Evolutionary conservation across 2,797 vertebrate species (phyloP).

Genomic region (Falco columbarius): DNA sequence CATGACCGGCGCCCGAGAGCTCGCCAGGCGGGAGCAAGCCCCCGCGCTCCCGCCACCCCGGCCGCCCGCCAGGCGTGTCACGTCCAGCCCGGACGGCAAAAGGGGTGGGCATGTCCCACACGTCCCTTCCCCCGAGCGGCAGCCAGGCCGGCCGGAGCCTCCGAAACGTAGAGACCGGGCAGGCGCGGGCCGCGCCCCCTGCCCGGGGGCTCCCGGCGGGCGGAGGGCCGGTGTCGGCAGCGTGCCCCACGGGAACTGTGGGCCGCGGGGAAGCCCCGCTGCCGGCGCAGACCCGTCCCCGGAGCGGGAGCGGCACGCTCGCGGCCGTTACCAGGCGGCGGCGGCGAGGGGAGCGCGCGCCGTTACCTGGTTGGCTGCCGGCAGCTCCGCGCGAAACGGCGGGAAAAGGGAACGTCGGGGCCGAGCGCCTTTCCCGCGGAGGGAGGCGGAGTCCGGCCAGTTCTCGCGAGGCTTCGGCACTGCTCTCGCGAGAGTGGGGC

Average conservation of each 20-base stretch:
- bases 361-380: constrained; percentile 44
- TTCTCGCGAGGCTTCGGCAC: neutral
- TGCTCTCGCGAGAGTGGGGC: neutral
- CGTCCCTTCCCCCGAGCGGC: neutral
- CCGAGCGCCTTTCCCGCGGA: fast-evolving
- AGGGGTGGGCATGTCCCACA: neutral
- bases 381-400: neutral
- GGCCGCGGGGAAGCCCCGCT: no score
- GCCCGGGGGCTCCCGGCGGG: neutral
- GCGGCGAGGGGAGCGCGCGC: neutral
- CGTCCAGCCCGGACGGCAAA: neutral
- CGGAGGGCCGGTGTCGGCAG: fast-evolving
- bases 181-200: fast-evolving
- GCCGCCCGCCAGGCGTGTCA: neutral
- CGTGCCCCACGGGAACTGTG: no score
- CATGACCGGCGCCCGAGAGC: neutral
- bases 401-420: neutral
- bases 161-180: neutral
- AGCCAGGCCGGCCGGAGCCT: no score
- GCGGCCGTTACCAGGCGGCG: neutral
- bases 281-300: neutral
- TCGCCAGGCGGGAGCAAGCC: neutral
- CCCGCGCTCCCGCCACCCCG: neutral
- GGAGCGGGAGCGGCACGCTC: neutral
- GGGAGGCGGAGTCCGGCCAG: neutral